Evolutionary conservation across 2,797 vertebrate species (phyloP).

Genomic region (Fundulus diaphanus): DNA sequence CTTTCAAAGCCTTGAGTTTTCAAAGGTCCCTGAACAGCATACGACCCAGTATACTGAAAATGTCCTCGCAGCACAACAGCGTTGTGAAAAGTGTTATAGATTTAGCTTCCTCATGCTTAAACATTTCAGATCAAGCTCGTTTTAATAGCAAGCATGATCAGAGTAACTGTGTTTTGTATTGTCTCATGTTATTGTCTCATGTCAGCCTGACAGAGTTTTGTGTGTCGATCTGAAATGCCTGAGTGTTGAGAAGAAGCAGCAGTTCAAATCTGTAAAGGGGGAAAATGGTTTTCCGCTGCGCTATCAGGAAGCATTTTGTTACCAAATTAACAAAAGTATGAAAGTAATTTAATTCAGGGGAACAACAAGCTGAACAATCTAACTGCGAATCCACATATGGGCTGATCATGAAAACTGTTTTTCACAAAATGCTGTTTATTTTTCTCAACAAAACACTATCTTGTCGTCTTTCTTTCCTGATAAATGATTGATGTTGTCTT

Average conservation of each 20-base stretch:
- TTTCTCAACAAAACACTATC: neutral
- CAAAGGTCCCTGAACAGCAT: conserved; percentile 30
- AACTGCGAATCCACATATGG: neutral
- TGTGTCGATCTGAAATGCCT: neutral
- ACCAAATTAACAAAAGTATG: no score
- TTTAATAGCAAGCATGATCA: neutral
- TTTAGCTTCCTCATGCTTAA: neutral
- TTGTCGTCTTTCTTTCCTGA: neutral
- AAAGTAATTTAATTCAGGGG: neutral
- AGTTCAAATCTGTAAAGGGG: neutral
- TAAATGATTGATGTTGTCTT: conserved; percentile 5
- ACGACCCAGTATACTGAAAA: neutral
- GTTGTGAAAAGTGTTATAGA: neutral
- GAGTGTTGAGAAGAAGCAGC: neutral
- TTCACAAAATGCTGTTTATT: neutral
- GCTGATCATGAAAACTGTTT: neutral
- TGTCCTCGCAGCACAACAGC: neutral
- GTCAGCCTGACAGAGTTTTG: neutral
- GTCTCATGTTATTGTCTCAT: neutral
- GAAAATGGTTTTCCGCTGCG: neutral
- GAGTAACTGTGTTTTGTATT: neutral
- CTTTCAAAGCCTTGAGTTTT: conserved; percentile 38
- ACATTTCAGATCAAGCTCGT: neutral
- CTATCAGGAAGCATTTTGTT: neutral
- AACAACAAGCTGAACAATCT: neutral